Evolutionary conservation across 2,888 invertebrate genomes (phyloP).

Genomic region (Calliphora vomitoria): DNA sequence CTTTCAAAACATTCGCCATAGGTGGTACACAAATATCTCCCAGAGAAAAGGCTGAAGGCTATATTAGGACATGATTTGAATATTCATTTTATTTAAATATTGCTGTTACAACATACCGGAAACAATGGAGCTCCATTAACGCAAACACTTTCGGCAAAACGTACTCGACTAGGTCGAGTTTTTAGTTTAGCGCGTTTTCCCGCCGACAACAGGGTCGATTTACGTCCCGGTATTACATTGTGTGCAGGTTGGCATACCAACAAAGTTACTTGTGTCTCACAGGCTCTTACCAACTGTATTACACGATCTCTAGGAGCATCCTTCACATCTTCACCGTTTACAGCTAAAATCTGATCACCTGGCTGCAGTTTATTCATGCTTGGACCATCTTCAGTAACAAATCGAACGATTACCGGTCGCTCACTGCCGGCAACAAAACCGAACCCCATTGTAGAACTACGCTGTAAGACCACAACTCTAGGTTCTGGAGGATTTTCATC

Average conservation of each 20-base stretch:
- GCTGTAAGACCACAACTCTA: slow-evolving; percentile 89
- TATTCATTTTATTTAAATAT: not conserved
- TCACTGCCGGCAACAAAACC: slow-evolving; percentile 98
- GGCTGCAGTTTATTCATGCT: slow-evolving; percentile 95
- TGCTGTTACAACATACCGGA: slow-evolving; percentile 86
- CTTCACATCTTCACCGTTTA: slow-evolving; percentile 96
- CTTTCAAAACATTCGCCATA: slow-evolving; percentile 97
- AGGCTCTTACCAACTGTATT: slow-evolving; percentile 93
- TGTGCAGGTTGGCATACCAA: slow-evolving; percentile 93
- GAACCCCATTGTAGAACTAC: slow-evolving; percentile 93
- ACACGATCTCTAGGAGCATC: slow-evolving; percentile 94
- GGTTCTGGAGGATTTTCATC: slow-evolving; percentile 92
- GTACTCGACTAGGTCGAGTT: slow-evolving; percentile 92
- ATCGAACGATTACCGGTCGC: slow-evolving; percentile 95
- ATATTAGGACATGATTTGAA: slow-evolving; percentile 77
- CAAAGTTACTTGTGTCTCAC: slow-evolving; percentile 90
- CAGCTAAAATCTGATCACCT: slow-evolving; percentile 95
- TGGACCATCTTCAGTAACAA: slow-evolving; percentile 95
- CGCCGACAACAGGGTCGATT: slow-evolving; percentile 94
- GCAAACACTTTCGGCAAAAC: slow-evolving; percentile 95
- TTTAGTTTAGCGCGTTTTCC: slow-evolving; percentile 93
- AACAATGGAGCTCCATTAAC: slow-evolving; percentile 93
- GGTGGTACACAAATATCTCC: slow-evolving; percentile 94
- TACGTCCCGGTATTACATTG: slow-evolving; percentile 87
- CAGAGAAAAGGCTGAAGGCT: slow-evolving; percentile 93